phyloP scores from a whole-genome alignment of 2,888 invertebrate species.

The Watsonalla cultraria region DNA sequence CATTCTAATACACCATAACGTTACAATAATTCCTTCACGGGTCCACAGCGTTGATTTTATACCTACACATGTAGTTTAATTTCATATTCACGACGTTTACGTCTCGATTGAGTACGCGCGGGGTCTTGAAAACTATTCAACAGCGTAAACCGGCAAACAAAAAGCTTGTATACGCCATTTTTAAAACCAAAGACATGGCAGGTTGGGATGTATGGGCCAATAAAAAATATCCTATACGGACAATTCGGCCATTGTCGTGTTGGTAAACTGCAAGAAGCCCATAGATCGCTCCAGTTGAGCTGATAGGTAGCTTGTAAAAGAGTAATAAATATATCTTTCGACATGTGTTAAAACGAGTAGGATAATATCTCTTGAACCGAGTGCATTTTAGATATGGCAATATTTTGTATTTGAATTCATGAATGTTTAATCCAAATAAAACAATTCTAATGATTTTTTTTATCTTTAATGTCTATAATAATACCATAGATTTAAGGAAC shows the following conservation, averaged over 20 bases:
- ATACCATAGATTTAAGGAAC: too few species aligned
- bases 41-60: constrained; percentile 72
- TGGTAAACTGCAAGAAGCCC: constrained; percentile 77
- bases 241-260: constrained; percentile 79
- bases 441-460: not conserved
- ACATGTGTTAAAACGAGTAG: constrained; percentile 73
- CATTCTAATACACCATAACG: constrained; percentile 79
- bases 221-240: constrained; percentile 76
- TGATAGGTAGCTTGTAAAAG: constrained; percentile 72
- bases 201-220: constrained; percentile 74
- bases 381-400: constrained; percentile 52
- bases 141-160: constrained; percentile 80
- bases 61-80: constrained; percentile 77
- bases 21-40: constrained; percentile 70
- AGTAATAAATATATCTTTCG: constrained; percentile 72
- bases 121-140: constrained; percentile 70
- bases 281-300: constrained; percentile 76
- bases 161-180: constrained; percentile 82
- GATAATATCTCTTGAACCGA: constrained; percentile 50
- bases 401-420: constrained; percentile 9
- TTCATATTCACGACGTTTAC: constrained; percentile 75
- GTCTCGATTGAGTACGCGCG: constrained; percentile 58
- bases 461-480: not conserved
- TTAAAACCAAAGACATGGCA: constrained; percentile 80
- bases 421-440: not conserved